phyloP scores from a whole-genome alignment of 2,113 vertebrate species.

The Callipepla californica region DNA sequence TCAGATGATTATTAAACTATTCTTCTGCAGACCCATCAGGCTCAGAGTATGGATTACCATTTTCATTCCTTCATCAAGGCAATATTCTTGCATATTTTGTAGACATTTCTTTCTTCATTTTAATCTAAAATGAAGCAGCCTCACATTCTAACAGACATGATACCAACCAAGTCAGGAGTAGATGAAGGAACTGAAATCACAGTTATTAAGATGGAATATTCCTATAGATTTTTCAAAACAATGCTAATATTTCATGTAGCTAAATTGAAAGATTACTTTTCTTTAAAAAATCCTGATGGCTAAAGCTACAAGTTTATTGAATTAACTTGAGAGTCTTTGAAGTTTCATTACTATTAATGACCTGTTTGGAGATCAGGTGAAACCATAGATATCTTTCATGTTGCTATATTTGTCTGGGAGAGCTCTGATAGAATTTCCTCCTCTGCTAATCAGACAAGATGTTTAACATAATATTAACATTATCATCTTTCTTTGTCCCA shows the following conservation, averaged over 20 bases:
- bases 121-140: slow-evolving; percentile 19
- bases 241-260: slow-evolving; percentile 21
- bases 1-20: not conserved
- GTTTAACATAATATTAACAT: slow-evolving; percentile 41
- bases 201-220: slow-evolving; percentile 58
- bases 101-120: not conserved
- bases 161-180: slow-evolving; percentile 41
- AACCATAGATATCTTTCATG: slow-evolving; percentile 60
- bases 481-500: slow-evolving; percentile 26
- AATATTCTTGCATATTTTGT: not conserved
- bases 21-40: not conserved
- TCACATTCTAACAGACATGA: slow-evolving; percentile 20
- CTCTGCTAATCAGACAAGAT: slow-evolving; percentile 60
- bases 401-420: slow-evolving; percentile 55
- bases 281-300: slow-evolving; percentile 1
- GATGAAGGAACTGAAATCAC: slow-evolving; percentile 30
- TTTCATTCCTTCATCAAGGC: slow-evolving; percentile 10
- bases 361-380: slow-evolving; percentile 59
- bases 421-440: slow-evolving; percentile 64
- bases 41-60: not conserved
- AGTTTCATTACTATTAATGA: slow-evolving; percentile 74
- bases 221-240: slow-evolving; percentile 59
- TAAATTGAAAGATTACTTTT: slow-evolving; percentile 58
- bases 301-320: slow-evolving; percentile 62
- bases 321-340: slow-evolving; percentile 56